Evolutionary conservation across 2,797 vertebrate species (phyloP).

Genomic region (Synanceia verrucosa): DNA sequence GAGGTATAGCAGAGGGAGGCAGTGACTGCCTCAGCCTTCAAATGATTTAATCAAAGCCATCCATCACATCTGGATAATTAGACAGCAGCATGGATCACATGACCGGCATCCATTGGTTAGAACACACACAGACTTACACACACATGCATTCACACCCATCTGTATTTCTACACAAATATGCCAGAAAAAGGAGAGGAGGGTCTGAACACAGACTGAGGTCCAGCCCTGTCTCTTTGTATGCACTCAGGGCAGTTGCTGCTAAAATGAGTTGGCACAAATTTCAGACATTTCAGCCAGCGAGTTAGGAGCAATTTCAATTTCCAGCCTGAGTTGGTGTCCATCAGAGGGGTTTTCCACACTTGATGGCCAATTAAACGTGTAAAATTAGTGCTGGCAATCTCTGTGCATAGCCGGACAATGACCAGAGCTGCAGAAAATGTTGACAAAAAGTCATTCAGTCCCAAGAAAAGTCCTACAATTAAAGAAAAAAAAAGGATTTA

Average conservation of each 20-base stretch:
- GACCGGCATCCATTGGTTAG: conserved; percentile 53
- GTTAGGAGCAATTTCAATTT: conserved; percentile 11
- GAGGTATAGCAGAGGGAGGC: conserved; percentile 25
- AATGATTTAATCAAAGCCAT: conserved; percentile 80
- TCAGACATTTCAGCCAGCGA: conserved; percentile 16
- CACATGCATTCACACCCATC: conserved; percentile 6
- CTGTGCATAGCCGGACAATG: conserved; percentile 34
- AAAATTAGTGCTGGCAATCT: conserved; percentile 50
- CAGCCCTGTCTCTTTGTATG: neutral
- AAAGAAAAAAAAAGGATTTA: neutral
- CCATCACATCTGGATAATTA: conserved; percentile 78
- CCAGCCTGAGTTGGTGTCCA: conserved; percentile 11
- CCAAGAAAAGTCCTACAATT: conserved; percentile 5
- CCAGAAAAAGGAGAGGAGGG: neutral
- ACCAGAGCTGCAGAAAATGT: conserved; percentile 20
- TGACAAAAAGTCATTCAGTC: conserved; percentile 19
- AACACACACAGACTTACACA: conserved; percentile 31
- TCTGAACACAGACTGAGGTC: neutral
- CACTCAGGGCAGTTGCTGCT: neutral
- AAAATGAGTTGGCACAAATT: conserved; percentile 25
- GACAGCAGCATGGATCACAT: conserved; percentile 74
- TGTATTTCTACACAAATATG: conserved; percentile 12
- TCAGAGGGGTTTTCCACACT: conserved; percentile 16
- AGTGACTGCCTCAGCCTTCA: conserved; percentile 62
- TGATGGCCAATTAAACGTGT: conserved; percentile 61